Base-by-base conservation (phyloP, 2,888 invertebrate genomes). In the Teleogryllus oceanicus region DNA sequence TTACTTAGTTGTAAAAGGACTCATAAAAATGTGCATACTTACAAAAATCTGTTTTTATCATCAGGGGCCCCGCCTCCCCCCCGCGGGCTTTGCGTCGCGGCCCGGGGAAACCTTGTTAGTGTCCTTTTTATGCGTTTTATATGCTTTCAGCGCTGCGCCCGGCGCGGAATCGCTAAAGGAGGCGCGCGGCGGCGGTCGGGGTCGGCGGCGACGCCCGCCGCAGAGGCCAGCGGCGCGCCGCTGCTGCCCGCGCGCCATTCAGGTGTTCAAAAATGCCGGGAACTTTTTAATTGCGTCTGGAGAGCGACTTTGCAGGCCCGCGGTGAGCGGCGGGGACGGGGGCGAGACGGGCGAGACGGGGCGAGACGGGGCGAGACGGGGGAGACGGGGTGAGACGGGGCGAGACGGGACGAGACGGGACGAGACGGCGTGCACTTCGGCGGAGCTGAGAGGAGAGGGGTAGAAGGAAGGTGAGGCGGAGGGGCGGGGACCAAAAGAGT, bases 1-100 rank as follows among this genome's bases (percentile, higher is more conserved):
- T 62, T 62, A 62, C 62, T 62, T 62, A 62, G 62, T 62, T 62
- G 62, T 62, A 62, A 62, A 62, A 62, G 62, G 62, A 62, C 62
- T 62, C 62, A 62, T 62, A 62, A 62, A 62, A 62, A 62, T 62
- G 62, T 62, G 62, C 62, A 62, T 62, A 62, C 62, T 62, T 62
- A 62, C 62, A 62, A 62, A 62, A 62, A 62, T 62, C 62, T 62
- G 62, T 62, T 62, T 62, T 62, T 62, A 62, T 62, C 62, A 62
- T 62, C 37, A 37, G 37, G 37, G 37, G 37, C 62, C 1, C 11
- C 24, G 2, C 24, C 24, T 24, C 24, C 24, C 24, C 3, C 24
- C 24, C 24, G 8, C 13, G n/a, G n/a, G 62, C 62, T 62, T 62
- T 62, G 18, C 62, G 2, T 18, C 62, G 62, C 13, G 62, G 62